Percentiles rank a stretch among this genome's conserved stretches.
Evolutionary conservation across 2,113 vertebrate genomes (phyloP).

Genomic region (Promerops cafer): DNA sequence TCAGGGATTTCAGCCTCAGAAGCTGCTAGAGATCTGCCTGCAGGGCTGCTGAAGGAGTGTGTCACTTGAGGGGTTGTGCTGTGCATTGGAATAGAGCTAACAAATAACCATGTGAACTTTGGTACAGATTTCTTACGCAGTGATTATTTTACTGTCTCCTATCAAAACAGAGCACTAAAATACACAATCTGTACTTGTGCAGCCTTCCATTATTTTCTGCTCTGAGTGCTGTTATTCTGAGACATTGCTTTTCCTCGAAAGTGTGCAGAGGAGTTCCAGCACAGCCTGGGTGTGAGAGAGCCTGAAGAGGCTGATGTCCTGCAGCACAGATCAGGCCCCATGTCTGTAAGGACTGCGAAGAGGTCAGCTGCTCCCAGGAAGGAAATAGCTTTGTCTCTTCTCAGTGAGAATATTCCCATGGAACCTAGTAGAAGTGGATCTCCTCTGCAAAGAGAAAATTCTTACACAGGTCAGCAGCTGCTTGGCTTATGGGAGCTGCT

Average conservation of each 20-base stretch:
- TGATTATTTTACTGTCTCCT: not conserved
- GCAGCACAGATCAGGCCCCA: rapidly evolving
- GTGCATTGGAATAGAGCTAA: not conserved
- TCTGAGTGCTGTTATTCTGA: not conserved
- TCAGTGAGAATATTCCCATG: not conserved
- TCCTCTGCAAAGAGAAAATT: not conserved
- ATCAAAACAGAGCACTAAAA: not conserved
- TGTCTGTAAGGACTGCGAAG: not conserved
- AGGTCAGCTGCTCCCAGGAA: not conserved
- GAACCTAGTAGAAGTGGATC: not conserved
- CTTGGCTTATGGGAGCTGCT: not conserved
- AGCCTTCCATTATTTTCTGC: not conserved
- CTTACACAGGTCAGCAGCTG: not conserved
- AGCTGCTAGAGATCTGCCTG: not conserved
- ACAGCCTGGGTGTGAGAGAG: not conserved
- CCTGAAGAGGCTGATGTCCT: not conserved
- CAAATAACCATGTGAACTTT: not conserved
- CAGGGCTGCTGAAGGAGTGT: not conserved
- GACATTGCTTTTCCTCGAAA: not conserved
- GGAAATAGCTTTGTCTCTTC: not conserved
- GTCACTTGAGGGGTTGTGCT: not conserved
- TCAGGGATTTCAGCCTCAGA: not conserved
- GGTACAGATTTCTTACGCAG: not conserved
- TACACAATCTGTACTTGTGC: not conserved
- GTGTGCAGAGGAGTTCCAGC: not conserved